Base-by-base conservation (phyloP, 2,888 invertebrate species). In the Orthosia cruda region DNA sequence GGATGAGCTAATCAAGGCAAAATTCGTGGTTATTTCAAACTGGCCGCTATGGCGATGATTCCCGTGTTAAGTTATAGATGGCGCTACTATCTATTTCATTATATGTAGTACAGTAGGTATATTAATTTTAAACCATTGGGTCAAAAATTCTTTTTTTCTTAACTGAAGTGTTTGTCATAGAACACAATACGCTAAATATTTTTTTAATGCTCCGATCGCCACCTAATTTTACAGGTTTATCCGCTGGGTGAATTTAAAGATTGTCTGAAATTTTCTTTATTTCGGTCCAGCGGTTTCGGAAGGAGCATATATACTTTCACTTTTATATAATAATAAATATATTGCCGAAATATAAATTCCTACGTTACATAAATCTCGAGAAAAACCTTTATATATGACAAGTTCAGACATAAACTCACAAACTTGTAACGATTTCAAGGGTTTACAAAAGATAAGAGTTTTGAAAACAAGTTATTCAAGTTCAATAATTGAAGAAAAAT, bases 11-110 rank as follows among this genome's bases (percentile, higher is more conserved):
- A 49, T 63, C 57, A 57, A 78, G 67, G 52, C 50, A 63, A 58
- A n/a, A 20, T 63, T 7, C 26, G 18, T 52, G 52, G 59, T 50
- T 45, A 77, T 76, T 62, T 55, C 61, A 52, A 62, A 55, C 23
- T 12, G 12, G 13, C 52, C 0, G 26, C 0, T 26, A 32, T 18
- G 40, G 13, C 20, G 26, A 23, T 52, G 50, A 52, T 75, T 75
- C 20, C 32, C 40, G 23, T 32, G 11, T 55, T 54, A 9, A 47
- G 47, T 52, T 15, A 69, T 65, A 79, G 79, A 80, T 79, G 76
- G 75, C 81, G 79, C 47, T 75, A 81, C 47, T 75, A 18, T 52
- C 23, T 57, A 45, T 23, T 15, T 52, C 12, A 12, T 62, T n/a
- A 16, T n/a, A n/a, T 52, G 3, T 20, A 20, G 1, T 12, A 20